Base-by-base conservation (phyloP, 2,113 vertebrate genomes). In the Mesitornis unicolor region DNA sequence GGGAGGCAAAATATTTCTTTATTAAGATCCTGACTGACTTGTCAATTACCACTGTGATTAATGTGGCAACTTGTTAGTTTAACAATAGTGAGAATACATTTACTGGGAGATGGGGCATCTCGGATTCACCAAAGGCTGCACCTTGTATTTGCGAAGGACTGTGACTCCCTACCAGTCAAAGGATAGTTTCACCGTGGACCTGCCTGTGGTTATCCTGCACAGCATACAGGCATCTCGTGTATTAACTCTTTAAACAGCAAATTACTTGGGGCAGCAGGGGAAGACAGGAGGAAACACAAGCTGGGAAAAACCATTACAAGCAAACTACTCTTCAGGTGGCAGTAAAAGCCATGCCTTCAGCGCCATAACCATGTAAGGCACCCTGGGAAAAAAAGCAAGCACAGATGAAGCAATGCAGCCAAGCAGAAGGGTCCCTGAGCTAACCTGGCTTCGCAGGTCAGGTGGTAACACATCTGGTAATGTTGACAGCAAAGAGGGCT, bases 401-500 rank as follows among this genome's bases (percentile, higher is more conserved):
- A 67, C 73, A 33, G 71, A 85, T 70, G 68, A 84, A 92, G 79
- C 33, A 65, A 35, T 33, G 86, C 65, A 76, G 95, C 91, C 79
- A 42, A 95, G 95, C 69, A 54, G 19, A 36, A 74, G 60, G 91
- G 94, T 97, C 94, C 97, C 97, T 97, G 97, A 97, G 97, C 95
- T 94, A 84, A 93, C 88, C 94, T 92, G 87, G 76, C 85, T 79
- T 33, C n/a, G 18, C 54, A 93, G 84, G 86, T 53, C 48, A 85
- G 79, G 53, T 82, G 86, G 75, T 50, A 91, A 89, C 42, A 69
- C n/a, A 13, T 63, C 78, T 51, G 26, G 54, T 57, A 86, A 24
- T 26, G 13, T 0, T 5, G 78, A 82, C 63, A 75, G 83, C 33
- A 31, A 61, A 63, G 60, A 82, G 51, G 42, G 71, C 73, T 25